phyloP scores from a whole-genome alignment of 2,888 invertebrate species.

The Deilephila elpenor region DNA sequence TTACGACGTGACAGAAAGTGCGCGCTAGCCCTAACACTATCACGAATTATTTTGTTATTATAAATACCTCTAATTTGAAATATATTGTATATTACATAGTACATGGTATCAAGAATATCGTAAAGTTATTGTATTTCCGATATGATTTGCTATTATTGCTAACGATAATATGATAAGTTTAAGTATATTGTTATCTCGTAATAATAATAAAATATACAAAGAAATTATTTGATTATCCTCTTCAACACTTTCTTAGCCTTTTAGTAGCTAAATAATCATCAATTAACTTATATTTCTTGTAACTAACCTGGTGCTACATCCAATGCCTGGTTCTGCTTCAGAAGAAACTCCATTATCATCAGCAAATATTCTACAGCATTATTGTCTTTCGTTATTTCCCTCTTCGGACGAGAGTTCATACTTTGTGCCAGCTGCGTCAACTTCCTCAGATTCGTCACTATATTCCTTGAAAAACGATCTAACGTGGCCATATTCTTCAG shows the following conservation, averaged over 20 bases:
- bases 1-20: too few relatives aligned
- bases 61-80: neutral
- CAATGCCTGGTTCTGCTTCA: conserved; percentile 60
- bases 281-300: neutral
- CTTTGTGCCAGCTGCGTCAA: conserved; percentile 59
- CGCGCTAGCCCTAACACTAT: too few relatives aligned
- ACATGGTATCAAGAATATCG: too few relatives aligned
- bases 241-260: too few relatives aligned
- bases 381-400: conserved; percentile 53
- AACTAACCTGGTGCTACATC: conserved; percentile 59
- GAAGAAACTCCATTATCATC: conserved; percentile 69
- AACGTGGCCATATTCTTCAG: conserved; percentile 39
- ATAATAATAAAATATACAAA: too few relatives aligned
- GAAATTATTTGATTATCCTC: too few relatives aligned
- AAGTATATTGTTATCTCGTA: too few relatives aligned
- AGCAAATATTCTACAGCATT: conserved; percentile 68
- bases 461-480: conserved; percentile 61
- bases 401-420: conserved; percentile 56
- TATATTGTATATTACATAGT: too few relatives aligned
- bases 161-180: too few relatives aligned
- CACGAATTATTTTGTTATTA: neutral
- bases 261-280: too few relatives aligned
- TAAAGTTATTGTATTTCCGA: too few relatives aligned
- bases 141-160: too few relatives aligned
- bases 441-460: conserved; percentile 66